phyloP scores from a whole-genome alignment of 1,140 invertebrate species.

The Listronotus oregonensis region DNA sequence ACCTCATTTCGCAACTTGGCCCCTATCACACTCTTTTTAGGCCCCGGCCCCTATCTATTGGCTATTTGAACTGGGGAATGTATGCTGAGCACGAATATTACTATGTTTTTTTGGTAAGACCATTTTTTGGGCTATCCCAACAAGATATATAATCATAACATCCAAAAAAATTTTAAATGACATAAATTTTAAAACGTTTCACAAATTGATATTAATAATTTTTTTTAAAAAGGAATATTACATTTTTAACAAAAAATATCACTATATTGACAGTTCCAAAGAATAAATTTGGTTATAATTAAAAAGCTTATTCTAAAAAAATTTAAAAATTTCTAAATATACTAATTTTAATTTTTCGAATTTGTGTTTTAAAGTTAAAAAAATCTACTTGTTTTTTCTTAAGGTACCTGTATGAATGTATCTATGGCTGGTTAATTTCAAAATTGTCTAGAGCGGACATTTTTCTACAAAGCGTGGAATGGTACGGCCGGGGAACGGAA shows the following conservation, averaged over 20 bases:
- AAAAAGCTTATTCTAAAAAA: no score
- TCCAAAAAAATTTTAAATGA: no score
- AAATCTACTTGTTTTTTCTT: conserved; percentile 3
- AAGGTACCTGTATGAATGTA: conserved; percentile 92
- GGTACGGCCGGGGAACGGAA: conserved; percentile 58
- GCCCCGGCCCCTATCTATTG: conserved; percentile 96
- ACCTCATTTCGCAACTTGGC: conserved; percentile 94
- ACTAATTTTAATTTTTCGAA: no score
- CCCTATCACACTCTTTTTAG: conserved; percentile 90
- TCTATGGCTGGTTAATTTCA: conserved; percentile 92
- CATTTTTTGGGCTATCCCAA: conserved; percentile 5
- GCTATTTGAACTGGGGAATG: conserved; percentile 89
- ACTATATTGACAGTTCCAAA: no score
- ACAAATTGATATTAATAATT: no score
- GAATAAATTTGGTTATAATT: no score
- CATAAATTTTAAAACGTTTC: no score
- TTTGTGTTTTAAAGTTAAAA: background rate
- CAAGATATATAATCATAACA: no score
- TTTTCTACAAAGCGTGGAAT: conserved; percentile 65
- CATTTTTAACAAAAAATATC: no score
- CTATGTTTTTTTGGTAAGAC: conserved; percentile 87
- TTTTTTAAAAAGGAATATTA: no score
- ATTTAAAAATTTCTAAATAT: no score
- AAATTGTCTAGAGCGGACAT: conserved; percentile 87
- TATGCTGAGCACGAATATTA: conserved; percentile 97